Percentiles rank a stretch among this genome's conserved stretches.
These are phyloP conservation scores for Ailurus styani DNA, from an alignment of 2,113 vertebrate genomes.

Conservation along the genomic window DNA sequence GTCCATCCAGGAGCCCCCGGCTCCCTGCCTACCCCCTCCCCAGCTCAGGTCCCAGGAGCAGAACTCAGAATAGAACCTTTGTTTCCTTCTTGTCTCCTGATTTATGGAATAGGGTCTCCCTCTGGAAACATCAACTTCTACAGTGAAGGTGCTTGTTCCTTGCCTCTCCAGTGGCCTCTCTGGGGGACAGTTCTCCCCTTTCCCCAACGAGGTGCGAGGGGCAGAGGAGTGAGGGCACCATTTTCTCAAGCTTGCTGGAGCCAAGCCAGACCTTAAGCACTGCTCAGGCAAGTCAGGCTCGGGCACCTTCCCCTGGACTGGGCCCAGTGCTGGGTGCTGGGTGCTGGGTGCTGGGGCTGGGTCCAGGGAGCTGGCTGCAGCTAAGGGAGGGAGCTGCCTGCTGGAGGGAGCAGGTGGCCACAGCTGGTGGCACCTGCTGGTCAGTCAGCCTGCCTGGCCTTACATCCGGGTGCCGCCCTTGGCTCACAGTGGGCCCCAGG, in stretches of 20 bases:
- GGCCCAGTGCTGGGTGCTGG: background rate
- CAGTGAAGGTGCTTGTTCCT: background rate
- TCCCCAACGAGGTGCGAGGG: background rate
- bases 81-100: background rate
- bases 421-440: background rate
- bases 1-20: background rate
- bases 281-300: background rate
- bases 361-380: background rate
- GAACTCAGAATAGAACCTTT: background rate
- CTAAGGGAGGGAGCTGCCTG: background rate
- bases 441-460: background rate
- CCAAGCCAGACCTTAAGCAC: background rate
- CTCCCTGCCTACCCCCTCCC: background rate
- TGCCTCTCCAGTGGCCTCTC: background rate
- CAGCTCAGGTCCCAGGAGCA: background rate
- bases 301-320: background rate
- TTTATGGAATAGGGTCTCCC: background rate
- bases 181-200: background rate
- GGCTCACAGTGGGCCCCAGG: constrained; percentile 19
- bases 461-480: background rate
- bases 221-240: background rate
- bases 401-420: background rate
- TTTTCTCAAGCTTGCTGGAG: background rate
- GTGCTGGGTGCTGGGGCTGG: background rate
- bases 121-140: background rate